Base-by-base conservation (phyloP, 2,113 vertebrate species). In the Suncus etruscus region DNA sequence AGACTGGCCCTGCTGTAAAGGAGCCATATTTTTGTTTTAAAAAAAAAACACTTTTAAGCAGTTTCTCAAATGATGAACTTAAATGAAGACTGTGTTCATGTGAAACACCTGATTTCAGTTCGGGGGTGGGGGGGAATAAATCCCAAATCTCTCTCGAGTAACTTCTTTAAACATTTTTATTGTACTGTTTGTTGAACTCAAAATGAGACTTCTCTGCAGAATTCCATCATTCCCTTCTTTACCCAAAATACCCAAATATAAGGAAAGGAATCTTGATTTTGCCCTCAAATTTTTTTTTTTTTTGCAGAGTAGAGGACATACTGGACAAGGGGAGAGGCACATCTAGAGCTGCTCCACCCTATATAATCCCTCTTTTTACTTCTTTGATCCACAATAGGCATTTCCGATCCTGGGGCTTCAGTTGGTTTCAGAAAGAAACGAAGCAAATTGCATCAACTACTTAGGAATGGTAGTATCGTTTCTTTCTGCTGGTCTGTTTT, bases 161-260 rank as follows among this genome's bases (percentile, higher is more conserved):
- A 51, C 48, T 83, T 61, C 86, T 85, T 51, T 73, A 86, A 92
- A 69, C 24, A 63, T 83, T 74, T 90, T 66, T 47, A 32, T 80
- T 47, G 24, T 1, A 1, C 39, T 31, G 12, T 20, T 87, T 63
- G 80, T 88, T 89, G 22, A 61, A 73, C 45, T 87, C 50, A 50
- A 50, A 50, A 63, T 22, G 48, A n/a, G 20, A 22, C 63, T 79
- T 87, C 70, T 78, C 58, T 8, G 1, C 22, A 14, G 45, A 88
- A 25, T 48, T 77, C 31, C 31, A 12, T 27, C 50, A 3, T 22
- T 65, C 8, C 8, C 51, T 90, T 29, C 8, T 58, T 82, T 89
- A 75, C 51, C 68, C n/a, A 29, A 77, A 81, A 81, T 76, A 75
- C 74, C 18, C 32, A 75, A 48, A 9, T 48, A 27, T 7, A 72